Evolutionary conservation across 2,113 vertebrate genomes (phyloP).

Genomic region (Pelvicachromis taeniatus): DNA sequence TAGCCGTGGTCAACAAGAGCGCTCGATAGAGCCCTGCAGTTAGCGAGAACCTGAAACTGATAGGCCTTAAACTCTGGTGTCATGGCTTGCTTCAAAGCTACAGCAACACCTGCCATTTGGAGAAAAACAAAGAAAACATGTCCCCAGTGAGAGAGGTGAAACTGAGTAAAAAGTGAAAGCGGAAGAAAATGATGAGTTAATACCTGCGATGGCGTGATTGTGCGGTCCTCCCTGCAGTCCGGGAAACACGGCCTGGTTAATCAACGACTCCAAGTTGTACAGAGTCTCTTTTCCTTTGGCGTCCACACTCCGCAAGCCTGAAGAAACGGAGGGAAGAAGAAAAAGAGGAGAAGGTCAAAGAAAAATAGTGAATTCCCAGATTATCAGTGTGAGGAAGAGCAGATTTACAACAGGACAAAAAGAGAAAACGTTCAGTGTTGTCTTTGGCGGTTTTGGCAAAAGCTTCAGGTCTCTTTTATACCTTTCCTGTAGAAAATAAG

Average conservation of each 20-base stretch:
- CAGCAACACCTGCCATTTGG: slow-evolving; percentile 81
- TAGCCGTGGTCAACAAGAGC: slow-evolving; percentile 81
- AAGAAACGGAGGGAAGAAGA: neutral
- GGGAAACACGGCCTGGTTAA: slow-evolving; percentile 94
- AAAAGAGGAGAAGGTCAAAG: neutral
- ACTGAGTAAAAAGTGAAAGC: neutral
- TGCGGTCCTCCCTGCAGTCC: slow-evolving; percentile 96
- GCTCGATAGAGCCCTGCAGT: slow-evolving; percentile 79
- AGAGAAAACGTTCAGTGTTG: neutral
- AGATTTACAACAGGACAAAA: neutral
- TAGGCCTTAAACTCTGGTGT: slow-evolving; percentile 88
- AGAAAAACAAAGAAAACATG: neutral
- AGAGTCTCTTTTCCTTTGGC: slow-evolving; percentile 86
- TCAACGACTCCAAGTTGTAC: slow-evolving; percentile 88
- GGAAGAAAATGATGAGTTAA: neutral
- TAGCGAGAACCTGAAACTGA: slow-evolving; percentile 86
- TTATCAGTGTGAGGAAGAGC: neutral
- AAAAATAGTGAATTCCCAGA: neutral
- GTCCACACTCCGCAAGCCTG: slow-evolving; percentile 85
- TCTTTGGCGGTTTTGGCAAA: neutral
- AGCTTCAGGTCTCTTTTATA: slow-evolving; percentile 23
- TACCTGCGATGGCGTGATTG: slow-evolving; percentile 96
- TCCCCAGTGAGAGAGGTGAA: neutral
- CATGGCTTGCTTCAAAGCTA: slow-evolving; percentile 89
- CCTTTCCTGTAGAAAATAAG: slow-evolving; percentile 95